A percentile compares a stretch with the other conserved stretches of the same genome.
Conservation (phyloP, 30 jellyfish, hydroid and myxozoan genomes). For the Hydractinia symbiolongicarpus region DNA sequence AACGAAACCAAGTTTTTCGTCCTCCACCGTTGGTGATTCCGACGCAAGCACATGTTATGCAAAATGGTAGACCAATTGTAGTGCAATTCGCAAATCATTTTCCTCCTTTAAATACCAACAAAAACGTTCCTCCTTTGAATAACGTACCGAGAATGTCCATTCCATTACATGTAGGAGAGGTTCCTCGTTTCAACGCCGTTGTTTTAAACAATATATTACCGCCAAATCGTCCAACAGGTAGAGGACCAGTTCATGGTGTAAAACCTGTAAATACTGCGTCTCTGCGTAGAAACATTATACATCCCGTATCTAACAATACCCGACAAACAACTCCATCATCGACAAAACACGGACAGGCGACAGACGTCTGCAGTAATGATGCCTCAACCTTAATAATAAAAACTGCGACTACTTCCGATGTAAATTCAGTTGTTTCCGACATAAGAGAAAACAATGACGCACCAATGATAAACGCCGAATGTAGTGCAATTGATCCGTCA, state of each 20-base stretch:
- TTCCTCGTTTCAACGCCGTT: background rate
- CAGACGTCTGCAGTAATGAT: background rate
- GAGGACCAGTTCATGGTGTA: background rate
- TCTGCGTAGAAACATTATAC: background rate
- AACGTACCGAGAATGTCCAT: background rate
- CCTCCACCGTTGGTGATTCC: constrained; percentile 11
- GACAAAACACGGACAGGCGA: background rate
- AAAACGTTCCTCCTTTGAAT: background rate
- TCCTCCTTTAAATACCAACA: background rate
- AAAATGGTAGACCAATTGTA: constrained; percentile 12
- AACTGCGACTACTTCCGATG: background rate
- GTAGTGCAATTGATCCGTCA: too few species aligned
- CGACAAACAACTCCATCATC: background rate
- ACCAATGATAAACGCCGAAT: background rate
- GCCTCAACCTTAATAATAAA: background rate
- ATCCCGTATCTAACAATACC: background rate
- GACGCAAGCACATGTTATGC: background rate
- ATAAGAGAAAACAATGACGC: background rate
- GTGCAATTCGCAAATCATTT: constrained; percentile 3
- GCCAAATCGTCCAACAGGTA: background rate
- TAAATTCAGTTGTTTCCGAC: background rate
- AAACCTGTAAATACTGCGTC: constrained; percentile 3
- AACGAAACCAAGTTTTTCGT: background rate
- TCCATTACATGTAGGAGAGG: background rate
- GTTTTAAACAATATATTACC: background rate